Percentiles rank a stretch among this genome's conserved stretches.
Conservation (phyloP, 2,113 vertebrate species). For the Platichthys stellatus region DNA sequence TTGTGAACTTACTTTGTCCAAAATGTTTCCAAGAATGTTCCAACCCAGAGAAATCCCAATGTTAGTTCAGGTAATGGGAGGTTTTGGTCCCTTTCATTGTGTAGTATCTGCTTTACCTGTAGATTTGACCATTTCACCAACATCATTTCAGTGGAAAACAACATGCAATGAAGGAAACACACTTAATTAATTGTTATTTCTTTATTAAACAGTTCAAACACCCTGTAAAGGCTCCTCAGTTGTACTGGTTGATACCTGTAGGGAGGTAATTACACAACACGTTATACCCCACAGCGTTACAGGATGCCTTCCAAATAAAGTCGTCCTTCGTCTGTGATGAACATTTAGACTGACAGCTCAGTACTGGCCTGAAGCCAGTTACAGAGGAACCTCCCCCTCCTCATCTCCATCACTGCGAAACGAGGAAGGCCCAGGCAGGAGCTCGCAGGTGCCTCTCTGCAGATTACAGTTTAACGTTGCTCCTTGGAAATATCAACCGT, state of each 20-base stretch:
- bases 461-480: conserved; percentile 23
- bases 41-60: too few relatives aligned
- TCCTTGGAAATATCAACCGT: conserved; percentile 60
- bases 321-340: conserved; percentile 8
- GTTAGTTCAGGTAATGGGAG: too few relatives aligned
- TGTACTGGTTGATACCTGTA: neutral
- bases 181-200: neutral
- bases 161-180: too few relatives aligned
- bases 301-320: conserved; percentile 13
- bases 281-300: neutral
- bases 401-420: neutral
- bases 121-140: too few relatives aligned
- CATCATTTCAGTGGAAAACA: too few relatives aligned
- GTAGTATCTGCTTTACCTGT: too few relatives aligned
- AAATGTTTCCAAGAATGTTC: too few relatives aligned
- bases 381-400: neutral
- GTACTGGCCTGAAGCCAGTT: too few relatives aligned
- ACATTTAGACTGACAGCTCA: conserved; percentile 32
- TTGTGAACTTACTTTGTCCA: too few relatives aligned
- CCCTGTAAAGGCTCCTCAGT: too few relatives aligned
- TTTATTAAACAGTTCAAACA: conserved; percentile 27
- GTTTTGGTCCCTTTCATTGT: too few relatives aligned
- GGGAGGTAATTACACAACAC: neutral
- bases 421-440: conserved; percentile 2
- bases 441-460: conserved; percentile 51